Evolutionary conservation across 2,888 invertebrate species (phyloP), one percentile per base, ranked within the genome.

Genomic region (Elysia crispata): DNA sequence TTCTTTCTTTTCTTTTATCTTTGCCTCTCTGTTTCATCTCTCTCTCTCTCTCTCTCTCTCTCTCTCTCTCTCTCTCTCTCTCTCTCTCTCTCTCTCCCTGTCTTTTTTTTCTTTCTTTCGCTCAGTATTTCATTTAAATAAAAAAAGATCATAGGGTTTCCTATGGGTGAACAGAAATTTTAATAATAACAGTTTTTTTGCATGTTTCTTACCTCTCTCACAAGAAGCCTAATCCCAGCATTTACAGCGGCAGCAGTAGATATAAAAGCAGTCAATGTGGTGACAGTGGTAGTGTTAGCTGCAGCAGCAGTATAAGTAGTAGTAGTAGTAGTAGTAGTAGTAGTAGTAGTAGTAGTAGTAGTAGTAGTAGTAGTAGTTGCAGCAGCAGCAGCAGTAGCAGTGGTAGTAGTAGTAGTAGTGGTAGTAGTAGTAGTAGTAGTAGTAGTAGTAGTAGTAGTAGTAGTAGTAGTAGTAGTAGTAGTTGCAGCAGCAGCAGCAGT

Each of bases 391-490:
- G 78, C 33, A 73, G 73, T 62, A 73, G 79, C 15, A 73, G 73
- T 62, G 33, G 78, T 73, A 72, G 73, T 60, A 73, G 79, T 79
- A 62, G 79, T 73, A 74, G 79, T 74, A 74, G 79, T 74, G 62
- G 79, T 74, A 74, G 74, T 62, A 74, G 79, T 74, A 74, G 79
- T 62, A 79, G 79, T 60, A 79, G 79, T 73, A 79, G 79, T 41
- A 79, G 79, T 73, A 79, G 79, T 60, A 79, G 79, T 62, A 79
- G 79, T 60, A 79, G 79, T 23, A 79, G 79, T 30, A 73, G 79
- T 73, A 57, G 73, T 60, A 73, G 78, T 73, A 73, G 78, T 73
- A 31, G 70, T 13, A 31, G 41, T 33, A 31, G 5, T 13, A 31
- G 70, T 33, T 11, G 5, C 15, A 31, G 70, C 20, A 6, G 70